Base-by-base conservation (phyloP, 2,797 vertebrate genomes). In the Podarcis lilfordi region DNA sequence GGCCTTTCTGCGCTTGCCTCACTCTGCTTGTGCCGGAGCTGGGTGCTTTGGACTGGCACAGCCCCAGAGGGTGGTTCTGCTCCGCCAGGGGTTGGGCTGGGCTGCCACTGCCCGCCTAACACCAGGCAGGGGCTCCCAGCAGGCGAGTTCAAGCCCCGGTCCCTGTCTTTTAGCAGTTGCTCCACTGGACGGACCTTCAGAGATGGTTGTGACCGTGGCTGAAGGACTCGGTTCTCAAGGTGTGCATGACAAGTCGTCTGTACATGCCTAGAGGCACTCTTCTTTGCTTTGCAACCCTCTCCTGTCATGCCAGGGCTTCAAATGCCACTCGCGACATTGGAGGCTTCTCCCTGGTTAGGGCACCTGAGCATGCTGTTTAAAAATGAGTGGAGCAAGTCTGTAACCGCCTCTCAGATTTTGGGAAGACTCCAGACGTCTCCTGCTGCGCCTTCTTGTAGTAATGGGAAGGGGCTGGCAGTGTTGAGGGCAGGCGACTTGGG, bases 1-100 rank as follows among this genome's bases (percentile, higher is more conserved):
- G 50, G 50, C 50, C 50, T 15, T 55, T 1, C 50, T 1, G 13
- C 50, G 13, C 50, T 55, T 4, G 13, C 64, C 64, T 27, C 25
- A 6, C 64, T 68, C 64, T 27, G 64, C 64, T 29, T 35, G 71
- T 3, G 15, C 71, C 1, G 2, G n/a, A 3, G 11, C 69, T n/a
- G 69, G 64, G 64, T 29, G 68, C 69, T 68, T 0, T 37, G 21
- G 25, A 27, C 43, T 8, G 29, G 77, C 13, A 3, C 5, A 27
- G 45, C 8, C 25, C 13, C 66, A 55, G 43, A 23, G 32, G 8
- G 21, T 25, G 45, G 23, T 35, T 2, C 59, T 5, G 55, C 79
- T 27, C 10, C 4, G 3, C 19, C 32, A 29, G 71, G 32, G 23
- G 3, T 3, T 21, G 0, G 1, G n/a, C 40, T 0, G 1, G 43